phyloP scores from a whole-genome alignment of 2,113 vertebrate species.

The Psittacara wagleri region DNA sequence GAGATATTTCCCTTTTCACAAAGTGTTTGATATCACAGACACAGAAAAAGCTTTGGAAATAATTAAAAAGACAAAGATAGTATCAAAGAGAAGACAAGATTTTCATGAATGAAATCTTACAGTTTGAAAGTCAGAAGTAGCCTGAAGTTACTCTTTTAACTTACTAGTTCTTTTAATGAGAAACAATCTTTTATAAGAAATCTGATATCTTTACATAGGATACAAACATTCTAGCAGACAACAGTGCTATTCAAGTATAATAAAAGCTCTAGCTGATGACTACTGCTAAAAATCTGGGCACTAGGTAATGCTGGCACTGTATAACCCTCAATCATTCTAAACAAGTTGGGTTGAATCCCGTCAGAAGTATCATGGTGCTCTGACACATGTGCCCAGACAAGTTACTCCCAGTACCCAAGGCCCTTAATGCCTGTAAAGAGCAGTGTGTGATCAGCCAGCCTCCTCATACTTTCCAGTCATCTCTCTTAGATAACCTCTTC shows the following conservation, averaged over 20 bases:
- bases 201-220: not conserved
- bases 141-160: not conserved
- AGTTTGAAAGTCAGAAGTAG: not conserved
- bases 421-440: not conserved
- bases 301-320: not conserved
- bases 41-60: slow-evolving; percentile 11
- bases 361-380: not conserved
- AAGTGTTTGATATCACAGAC: not conserved
- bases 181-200: not conserved
- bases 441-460: not conserved
- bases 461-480: not conserved
- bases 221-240: not conserved
- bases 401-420: not conserved
- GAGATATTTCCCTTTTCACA: slow-evolving; percentile 29
- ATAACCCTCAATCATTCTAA: not conserved
- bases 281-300: not conserved
- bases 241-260: not conserved
- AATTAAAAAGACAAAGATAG: slow-evolving; percentile 31
- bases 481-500: not conserved
- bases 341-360: not conserved
- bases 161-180: not conserved
- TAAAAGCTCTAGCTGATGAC: not conserved
- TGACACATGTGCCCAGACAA: not conserved
- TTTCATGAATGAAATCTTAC: slow-evolving; percentile 24
- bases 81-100: slow-evolving; percentile 13